Evolutionary conservation across 1,140 invertebrate species (phyloP), one percentile per base, ranked within the genome.

Genomic region (Acyrthosiphon pisum): DNA sequence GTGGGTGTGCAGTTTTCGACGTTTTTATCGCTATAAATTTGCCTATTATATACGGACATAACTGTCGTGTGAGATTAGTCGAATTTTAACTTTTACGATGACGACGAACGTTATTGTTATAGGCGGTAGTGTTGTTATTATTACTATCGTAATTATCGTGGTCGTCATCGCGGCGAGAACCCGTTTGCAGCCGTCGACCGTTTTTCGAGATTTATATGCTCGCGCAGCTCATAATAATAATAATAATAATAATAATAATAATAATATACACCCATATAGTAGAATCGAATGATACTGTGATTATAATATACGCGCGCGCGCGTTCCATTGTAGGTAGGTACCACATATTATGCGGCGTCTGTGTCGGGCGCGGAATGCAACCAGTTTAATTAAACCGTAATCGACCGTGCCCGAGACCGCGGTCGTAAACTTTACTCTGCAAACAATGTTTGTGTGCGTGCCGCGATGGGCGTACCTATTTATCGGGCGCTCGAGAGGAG

Each of bases 351-450:
- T 76, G 60, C 60, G 60, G 60, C 60, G 60, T 76, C 14, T n/a
- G 60, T 76, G 60, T 76, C 14, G 30, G 60, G 60, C n/a, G 11
- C 23, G 60, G 60, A 76, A 76, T 76, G 60, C 23, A 90, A 44
- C 93, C 60, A 48, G 44, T 89, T 56, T 90, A 88, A 90, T 89
- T 90, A 90, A 93, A 93, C 81, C 83, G 83, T 84, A 84, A 93
- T 86, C 87, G 87, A 50, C 93, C 41, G 56, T 90, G 46, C 30
- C 87, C 60, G 60, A 14, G 22, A 18, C 44, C 87, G 46, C 87
- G 30, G 87, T 89, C 46, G 18, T 89, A 89, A 76, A 89, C 87
- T 89, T 89, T 41, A 84, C 83, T 84, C 87, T 30, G 87, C 87
- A 50, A 89, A 89, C 87, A 89, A 89, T 89, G 87, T 89, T 88